Conservation (phyloP, 2,888 invertebrate genomes). For the Diogma glabrata region DNA sequence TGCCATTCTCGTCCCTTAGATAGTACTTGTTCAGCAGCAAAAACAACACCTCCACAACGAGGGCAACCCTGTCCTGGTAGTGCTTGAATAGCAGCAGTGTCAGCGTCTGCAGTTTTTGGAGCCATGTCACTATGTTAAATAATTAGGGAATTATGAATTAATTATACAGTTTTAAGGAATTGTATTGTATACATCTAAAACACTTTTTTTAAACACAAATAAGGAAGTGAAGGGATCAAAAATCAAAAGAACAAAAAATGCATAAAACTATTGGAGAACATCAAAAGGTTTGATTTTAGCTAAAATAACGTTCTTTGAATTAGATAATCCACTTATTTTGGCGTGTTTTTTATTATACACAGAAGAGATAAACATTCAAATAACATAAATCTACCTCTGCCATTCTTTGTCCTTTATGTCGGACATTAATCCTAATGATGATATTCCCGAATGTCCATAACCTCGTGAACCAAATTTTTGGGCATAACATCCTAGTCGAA, state of each 20-base stretch:
- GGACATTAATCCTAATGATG: slow-evolving; percentile 71
- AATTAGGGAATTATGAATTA: neutral
- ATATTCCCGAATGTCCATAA: slow-evolving; percentile 84
- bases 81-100: slow-evolving; percentile 70
- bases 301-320: too few species aligned
- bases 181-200: too few species aligned
- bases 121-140: slow-evolving; percentile 49
- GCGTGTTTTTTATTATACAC: neutral
- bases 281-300: too few species aligned
- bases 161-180: neutral
- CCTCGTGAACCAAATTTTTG: slow-evolving; percentile 91
- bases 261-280: too few species aligned
- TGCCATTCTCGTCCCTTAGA: slow-evolving; percentile 88
- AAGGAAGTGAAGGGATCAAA: too few species aligned
- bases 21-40: slow-evolving; percentile 87
- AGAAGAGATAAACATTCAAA: slow-evolving; percentile 1
- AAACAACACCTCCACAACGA: slow-evolving; percentile 80
- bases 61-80: slow-evolving; percentile 80
- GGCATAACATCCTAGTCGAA: slow-evolving; percentile 85
- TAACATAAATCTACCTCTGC: slow-evolving; percentile 48
- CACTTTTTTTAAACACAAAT: too few species aligned
- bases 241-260: too few species aligned
- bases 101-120: slow-evolving; percentile 63
- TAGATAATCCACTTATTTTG: neutral
- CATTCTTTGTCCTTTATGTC: slow-evolving; percentile 67